These are phyloP conservation scores for Sicus ferrugineus DNA, from an alignment of 2,888 invertebrate genomes.

Conservation along the genomic window DNA sequence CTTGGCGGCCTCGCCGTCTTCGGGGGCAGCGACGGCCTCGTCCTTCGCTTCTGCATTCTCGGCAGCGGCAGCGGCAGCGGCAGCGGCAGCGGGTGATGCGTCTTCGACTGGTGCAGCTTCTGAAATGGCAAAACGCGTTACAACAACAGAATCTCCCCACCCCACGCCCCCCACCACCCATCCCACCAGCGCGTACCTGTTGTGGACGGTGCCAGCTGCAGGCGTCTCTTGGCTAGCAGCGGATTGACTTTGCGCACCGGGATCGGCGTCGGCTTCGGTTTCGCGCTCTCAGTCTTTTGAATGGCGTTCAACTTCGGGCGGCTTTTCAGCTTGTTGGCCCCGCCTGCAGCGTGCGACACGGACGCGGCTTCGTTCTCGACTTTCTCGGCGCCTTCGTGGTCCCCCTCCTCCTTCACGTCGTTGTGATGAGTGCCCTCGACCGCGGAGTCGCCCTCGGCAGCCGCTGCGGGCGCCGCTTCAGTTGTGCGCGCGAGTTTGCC, in stretches of 20 bases:
- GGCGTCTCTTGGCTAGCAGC: slow-evolving; percentile 60
- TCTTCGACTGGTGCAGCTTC: slow-evolving; percentile 45
- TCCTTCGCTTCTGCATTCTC: slow-evolving; percentile 37
- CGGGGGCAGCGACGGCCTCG: slow-evolving; percentile 40
- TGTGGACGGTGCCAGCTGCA: slow-evolving; percentile 59
- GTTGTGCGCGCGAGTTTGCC: slow-evolving; percentile 54
- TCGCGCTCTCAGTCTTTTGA: slow-evolving; percentile 60
- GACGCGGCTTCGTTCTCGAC: slow-evolving; percentile 44
- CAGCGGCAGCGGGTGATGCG: slow-evolving; percentile 37
- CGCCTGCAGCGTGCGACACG: slow-evolving; percentile 45
- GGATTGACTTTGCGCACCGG: slow-evolving; percentile 62
- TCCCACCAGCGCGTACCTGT: slow-evolving; percentile 51
- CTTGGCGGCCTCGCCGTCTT: slow-evolving; percentile 43
- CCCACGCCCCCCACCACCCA: background rate
- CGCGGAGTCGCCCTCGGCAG: slow-evolving; percentile 49
- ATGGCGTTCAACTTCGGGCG: slow-evolving; percentile 62
- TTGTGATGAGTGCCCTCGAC: slow-evolving; percentile 57
- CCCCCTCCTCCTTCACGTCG: slow-evolving; percentile 52
- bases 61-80: slow-evolving; percentile 37
- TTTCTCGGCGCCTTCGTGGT: slow-evolving; percentile 45
- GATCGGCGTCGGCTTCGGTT: slow-evolving; percentile 51
- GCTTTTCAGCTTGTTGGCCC: slow-evolving; percentile 61
- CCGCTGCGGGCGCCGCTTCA: slow-evolving; percentile 47
- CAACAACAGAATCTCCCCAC: background rate
- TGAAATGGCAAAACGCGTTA: slow-evolving; percentile 9